Evolutionary conservation across 2,797 vertebrate species (phyloP), one percentile per base, ranked within the genome.

Genomic region (Schizopygopsis pylzovi): DNA sequence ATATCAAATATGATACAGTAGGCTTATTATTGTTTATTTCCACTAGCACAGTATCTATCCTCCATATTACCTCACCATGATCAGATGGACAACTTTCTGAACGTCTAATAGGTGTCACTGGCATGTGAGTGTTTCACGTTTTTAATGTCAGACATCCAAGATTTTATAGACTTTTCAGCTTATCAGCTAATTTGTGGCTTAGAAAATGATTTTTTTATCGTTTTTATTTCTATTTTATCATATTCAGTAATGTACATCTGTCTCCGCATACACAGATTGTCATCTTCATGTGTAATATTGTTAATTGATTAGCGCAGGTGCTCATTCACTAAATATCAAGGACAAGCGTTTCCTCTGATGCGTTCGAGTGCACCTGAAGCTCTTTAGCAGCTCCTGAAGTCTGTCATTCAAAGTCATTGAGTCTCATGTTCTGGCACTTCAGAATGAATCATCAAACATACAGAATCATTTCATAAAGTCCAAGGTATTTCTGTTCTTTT

Each of bases 251-350:
- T 37, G 28, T 37, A 37, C 2, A 63, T 2, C 12, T 22, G 4
- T 12, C 11, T 43, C 43, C 1, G 4, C n/a, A 47, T 47, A 25
- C 70, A 73, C 71, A 47, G 6, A 47, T 37, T 75, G 28, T 1
- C 47, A 22, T 76, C 25, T 6, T 52, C 2, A 3, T 54, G 5
- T 20, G 22, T 72, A 47, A 47, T 25, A 16, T 2, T 76, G 28
- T 37, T 41, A 61, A 39, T 15, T 15, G 33, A 78, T 78, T 79
- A 61, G 20, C 1, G 10, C 37, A 61, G 76, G 76, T 78, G 76
- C 13, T 43, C 33, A 61, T 61, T 61, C 43, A 39, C 6, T 79
- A 43, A 78, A 78, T 59, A 78, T 78, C 76, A 78, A 4, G 20
- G 11, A 56, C 33, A 59, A 59, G 13, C 0, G 20, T 78, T 78